Base-by-base conservation (phyloP, 2,797 vertebrate species). In the Karalla daura region DNA sequence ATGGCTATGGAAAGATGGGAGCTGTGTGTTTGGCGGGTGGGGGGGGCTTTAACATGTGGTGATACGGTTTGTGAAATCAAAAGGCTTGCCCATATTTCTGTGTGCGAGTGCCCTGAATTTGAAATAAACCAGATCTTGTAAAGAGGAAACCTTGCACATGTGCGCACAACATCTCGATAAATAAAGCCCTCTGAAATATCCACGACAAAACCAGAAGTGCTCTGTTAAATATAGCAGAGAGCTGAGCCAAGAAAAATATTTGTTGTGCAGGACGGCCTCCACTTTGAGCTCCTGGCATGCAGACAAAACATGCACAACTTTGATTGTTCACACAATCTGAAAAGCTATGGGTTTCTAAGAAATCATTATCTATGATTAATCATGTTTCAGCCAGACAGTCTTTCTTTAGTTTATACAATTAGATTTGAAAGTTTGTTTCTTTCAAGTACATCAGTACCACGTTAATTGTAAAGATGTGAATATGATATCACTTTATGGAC, bases 111-210 rank as follows among this genome's bases (percentile, higher is more conserved):
- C 66, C 49, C 49, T 36, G 40, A 47, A 73, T 63, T 50, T 32
- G 36, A 63, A 81, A 53, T 53, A 63, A 63, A 69, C 55, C 69
- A 59, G 20, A 33, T 70, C 62, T 58, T 45, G 33, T 70, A 56
- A 25, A 46, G 17, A 65, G 51, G 39, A 78, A 78, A 73, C 47
- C 25, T 17, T 74, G 47, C 46, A 67, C 60, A 76, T 81, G 59
- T 80, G 63, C 18, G 3, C 58, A 58, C 65, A 65, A 63, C 65
- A 70, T 62, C 59, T 58, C 68, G 76, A 75, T 83, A 80, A 78
- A 81, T 76, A 50, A 71, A 58, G 59, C 55, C 54, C 49, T 81
- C 80, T 74, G 40, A 80, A 80, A 81, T 67, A 15, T 64, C 47
- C 47, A 47, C 30, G 53, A 77, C 70, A 46, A 85, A 82, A 78